Evolutionary conservation across 2,797 vertebrate genomes (phyloP).

Genomic region (Tolypeutes matacus): DNA sequence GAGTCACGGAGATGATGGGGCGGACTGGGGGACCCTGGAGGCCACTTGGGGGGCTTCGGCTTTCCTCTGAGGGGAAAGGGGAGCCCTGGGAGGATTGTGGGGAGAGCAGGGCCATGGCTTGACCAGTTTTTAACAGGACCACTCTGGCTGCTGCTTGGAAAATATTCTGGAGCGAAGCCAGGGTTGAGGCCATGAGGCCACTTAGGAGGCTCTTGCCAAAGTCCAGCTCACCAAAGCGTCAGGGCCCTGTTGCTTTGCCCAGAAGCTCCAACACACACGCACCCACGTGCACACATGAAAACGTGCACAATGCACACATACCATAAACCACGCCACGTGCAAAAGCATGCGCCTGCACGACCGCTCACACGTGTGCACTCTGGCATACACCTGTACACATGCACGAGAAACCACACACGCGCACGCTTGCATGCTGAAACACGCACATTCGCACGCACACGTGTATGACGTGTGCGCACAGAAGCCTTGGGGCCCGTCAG

Average conservation of each 20-base stretch:
- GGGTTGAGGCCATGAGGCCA: background rate
- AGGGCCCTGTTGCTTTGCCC: background rate
- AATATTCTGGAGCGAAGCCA: background rate
- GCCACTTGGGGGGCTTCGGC: background rate
- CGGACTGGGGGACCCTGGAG: background rate
- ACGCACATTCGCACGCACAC: no score
- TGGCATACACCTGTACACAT: no score
- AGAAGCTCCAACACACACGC: accelerated
- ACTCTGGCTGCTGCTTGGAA: background rate
- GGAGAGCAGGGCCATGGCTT: background rate
- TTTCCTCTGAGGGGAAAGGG: background rate
- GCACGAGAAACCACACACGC: no score
- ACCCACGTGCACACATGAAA: accelerated
- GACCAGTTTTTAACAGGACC: background rate
- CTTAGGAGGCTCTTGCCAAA: background rate
- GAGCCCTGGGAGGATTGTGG: background rate
- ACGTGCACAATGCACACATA: accelerated
- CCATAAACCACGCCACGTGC: no score
- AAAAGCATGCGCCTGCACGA: background rate
- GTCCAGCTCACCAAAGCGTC: background rate
- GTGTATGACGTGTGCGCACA: background rate
- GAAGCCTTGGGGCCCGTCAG: background rate
- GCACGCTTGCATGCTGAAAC: no score
- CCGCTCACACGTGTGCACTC: no score
- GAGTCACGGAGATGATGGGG: background rate